Evolutionary conservation across 2,888 invertebrate species (phyloP).

Genomic region (Drosophila bunnanda): DNA sequence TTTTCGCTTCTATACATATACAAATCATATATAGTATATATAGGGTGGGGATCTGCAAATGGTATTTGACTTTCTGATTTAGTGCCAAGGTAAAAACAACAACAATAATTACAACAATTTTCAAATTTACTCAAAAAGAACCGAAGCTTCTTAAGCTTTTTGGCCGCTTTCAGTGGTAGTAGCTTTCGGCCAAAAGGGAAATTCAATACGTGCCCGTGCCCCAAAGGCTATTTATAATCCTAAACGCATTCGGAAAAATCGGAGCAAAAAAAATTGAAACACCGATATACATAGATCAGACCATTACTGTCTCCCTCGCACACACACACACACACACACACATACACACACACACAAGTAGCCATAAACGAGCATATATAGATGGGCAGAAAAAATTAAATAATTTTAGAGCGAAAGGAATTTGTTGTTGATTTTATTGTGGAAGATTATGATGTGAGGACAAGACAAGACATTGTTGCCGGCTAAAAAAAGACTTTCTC

Average conservation of each 20-base stretch:
- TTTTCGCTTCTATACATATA: background rate
- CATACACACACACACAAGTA: too few species aligned
- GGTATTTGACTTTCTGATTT: conserved; percentile 51
- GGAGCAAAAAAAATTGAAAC: conserved; percentile 18
- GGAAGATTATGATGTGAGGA: conserved; percentile 69
- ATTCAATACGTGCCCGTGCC: conserved; percentile 74
- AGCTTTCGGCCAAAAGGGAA: conserved; percentile 59
- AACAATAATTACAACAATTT: conserved; percentile 34
- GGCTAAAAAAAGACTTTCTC: conserved; percentile 60
- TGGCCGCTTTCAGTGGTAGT: conserved; percentile 30
- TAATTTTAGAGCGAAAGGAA: conserved; percentile 46
- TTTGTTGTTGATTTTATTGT: conserved; percentile 26
- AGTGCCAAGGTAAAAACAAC: conserved; percentile 78
- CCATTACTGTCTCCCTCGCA: conserved; percentile 32
- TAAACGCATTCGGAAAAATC: conserved; percentile 32
- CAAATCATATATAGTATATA: background rate
- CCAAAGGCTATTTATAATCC: conserved; percentile 77
- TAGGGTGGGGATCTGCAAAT: conserved; percentile 16
- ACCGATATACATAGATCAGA: conserved; percentile 31
- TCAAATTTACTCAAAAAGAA: conserved; percentile 24
- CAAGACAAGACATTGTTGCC: conserved; percentile 64
- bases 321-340: conserved; percentile 15
- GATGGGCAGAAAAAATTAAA: conserved; percentile 43
- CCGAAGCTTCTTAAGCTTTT: conserved; percentile 35
- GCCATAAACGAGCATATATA: background rate